Percentiles rank a stretch among this genome's conserved stretches.
phyloP scores from a whole-genome alignment of 1,140 invertebrate genomes.

The Cecropterus lyciades region DNA sequence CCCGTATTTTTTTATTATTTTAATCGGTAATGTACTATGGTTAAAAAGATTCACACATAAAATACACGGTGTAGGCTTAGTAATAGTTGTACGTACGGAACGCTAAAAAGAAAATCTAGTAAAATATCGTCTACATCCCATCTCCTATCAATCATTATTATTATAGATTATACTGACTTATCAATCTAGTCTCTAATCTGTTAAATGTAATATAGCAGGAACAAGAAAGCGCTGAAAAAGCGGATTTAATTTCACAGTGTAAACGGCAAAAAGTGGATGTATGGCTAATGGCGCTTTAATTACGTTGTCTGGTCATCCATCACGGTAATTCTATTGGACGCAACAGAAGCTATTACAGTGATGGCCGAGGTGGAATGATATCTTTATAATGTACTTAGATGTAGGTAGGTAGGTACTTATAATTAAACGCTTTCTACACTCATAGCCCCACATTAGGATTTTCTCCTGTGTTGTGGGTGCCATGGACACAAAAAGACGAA shows the following conservation, averaged over 20 bases:
- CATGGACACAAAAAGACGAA: no score
- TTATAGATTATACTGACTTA: slow-evolving; percentile 17
- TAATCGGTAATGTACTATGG: no score
- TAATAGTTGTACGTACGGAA: no score
- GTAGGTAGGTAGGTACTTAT: not conserved
- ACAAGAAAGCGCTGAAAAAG: slow-evolving; percentile 29
- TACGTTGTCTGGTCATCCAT: slow-evolving; percentile 46
- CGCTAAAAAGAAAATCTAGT: slow-evolving; percentile 1
- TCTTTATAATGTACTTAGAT: slow-evolving; percentile 16
- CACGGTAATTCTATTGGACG: slow-evolving; percentile 41
- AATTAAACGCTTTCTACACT: no score
- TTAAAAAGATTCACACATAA: no score
- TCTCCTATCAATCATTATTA: slow-evolving; percentile 16
- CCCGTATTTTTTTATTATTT: no score
- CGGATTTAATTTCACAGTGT: slow-evolving; percentile 34
- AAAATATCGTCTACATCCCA: slow-evolving; percentile 10
- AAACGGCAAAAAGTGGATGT: slow-evolving; percentile 40
- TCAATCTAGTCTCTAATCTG: slow-evolving; percentile 24
- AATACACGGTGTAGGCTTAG: no score
- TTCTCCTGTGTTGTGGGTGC: no score
- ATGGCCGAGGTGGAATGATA: slow-evolving; percentile 11
- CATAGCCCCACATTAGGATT: no score
- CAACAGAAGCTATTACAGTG: slow-evolving; percentile 2
- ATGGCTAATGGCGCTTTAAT: slow-evolving; percentile 44
- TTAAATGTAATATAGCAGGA: slow-evolving; percentile 20